A percentile compares a stretch with the other conserved stretches of the same genome.
These are phyloP conservation scores for Fopius arisanus DNA, from an alignment of 1,140 invertebrate genomes.

Conservation along the genomic window DNA sequence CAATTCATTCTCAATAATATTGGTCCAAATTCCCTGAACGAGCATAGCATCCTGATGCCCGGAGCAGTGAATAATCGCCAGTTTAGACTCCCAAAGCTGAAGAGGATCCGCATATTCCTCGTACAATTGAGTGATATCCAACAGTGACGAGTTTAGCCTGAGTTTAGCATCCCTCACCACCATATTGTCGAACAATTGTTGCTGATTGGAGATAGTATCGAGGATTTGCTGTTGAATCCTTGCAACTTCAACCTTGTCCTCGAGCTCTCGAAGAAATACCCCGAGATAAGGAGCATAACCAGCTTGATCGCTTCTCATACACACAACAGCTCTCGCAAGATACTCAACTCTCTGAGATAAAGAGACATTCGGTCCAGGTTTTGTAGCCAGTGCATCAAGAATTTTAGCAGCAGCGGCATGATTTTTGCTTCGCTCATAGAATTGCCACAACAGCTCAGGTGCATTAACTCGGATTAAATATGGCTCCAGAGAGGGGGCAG, in stretches of 20 bases:
- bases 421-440: conserved; percentile 91
- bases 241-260: conserved; percentile 92
- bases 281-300: conserved; percentile 80
- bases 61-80: conserved; percentile 85
- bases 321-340: conserved; percentile 93
- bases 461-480: conserved; percentile 78
- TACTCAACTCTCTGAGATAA: conserved; percentile 85
- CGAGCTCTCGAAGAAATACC: conserved; percentile 88
- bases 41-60: conserved; percentile 80
- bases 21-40: conserved; percentile 81
- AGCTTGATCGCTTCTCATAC: conserved; percentile 86
- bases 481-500: conserved; percentile 82
- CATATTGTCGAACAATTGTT: conserved; percentile 47
- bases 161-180: conserved; percentile 62
- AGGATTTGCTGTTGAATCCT: conserved; percentile 80
- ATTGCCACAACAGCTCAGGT: conserved; percentile 94
- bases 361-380: conserved; percentile 71
- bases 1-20: conserved; percentile 72
- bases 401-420: conserved; percentile 93
- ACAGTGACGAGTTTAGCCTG: conserved; percentile 70
- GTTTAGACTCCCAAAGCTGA: conserved; percentile 84
- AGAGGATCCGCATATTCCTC: conserved; percentile 84
- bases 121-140: conserved; percentile 80
- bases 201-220: conserved; percentile 69
- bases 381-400: conserved; percentile 85